Conservation (phyloP, 2,888 invertebrate species). For the Euzetes globulus region DNA sequence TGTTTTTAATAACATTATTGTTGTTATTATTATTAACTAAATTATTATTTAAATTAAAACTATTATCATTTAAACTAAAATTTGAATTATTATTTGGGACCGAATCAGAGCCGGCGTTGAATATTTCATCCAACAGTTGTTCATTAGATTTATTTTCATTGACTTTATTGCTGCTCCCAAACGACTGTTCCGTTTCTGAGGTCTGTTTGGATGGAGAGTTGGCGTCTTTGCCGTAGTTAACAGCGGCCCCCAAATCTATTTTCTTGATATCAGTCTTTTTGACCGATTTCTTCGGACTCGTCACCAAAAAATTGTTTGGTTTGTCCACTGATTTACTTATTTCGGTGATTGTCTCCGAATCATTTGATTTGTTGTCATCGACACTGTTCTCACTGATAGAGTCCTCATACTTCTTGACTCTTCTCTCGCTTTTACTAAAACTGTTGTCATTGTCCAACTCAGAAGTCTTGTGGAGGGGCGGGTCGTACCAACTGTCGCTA, state of each 20-base stretch:
- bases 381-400: slow-evolving; percentile 2
- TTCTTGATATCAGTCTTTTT: slow-evolving; percentile 37
- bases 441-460: slow-evolving; percentile 1
- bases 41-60: slow-evolving; percentile 21
- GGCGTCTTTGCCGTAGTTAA: slow-evolving; percentile 50
- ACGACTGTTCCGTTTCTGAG: background rate
- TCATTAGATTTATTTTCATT: slow-evolving; percentile 22
- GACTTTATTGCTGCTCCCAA: slow-evolving; percentile 29
- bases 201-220: slow-evolving; percentile 42
- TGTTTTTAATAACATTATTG: slow-evolving; percentile 16
- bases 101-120: background rate
- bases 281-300: slow-evolving; percentile 25
- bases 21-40: background rate
- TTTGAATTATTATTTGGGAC: background rate
- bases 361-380: slow-evolving; percentile 32
- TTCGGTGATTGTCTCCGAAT: background rate
- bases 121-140: slow-evolving; percentile 14
- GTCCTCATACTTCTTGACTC: slow-evolving; percentile 20
- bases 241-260: slow-evolving; percentile 61
- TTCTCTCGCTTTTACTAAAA: slow-evolving; percentile 30
- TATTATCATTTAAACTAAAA: slow-evolving; percentile 17
- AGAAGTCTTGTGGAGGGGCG: background rate
- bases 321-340: background rate
- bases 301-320: background rate
- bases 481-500: slow-evolving; percentile 1